Evolutionary conservation across 92 coral and sea anemone species (phyloP).

Genomic region (Zoanthus sociatus): DNA sequence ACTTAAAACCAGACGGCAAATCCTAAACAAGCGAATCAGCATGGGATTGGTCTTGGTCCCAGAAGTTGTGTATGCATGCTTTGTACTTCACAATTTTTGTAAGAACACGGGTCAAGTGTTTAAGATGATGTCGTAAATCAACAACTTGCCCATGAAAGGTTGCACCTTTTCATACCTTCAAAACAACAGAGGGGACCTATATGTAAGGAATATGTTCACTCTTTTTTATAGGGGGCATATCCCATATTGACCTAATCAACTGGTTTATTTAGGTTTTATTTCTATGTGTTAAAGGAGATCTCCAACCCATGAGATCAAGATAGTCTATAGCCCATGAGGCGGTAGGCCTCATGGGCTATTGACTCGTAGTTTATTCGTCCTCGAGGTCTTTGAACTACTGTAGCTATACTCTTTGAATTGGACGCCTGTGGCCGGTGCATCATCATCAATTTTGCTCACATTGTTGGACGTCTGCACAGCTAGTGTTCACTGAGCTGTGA

Average conservation of each 20-base stretch:
- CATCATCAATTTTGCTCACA: too few relatives aligned
- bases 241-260: constrained; percentile 41
- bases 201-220: constrained; percentile 50
- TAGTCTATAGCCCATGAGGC: too few relatives aligned
- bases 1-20: constrained; percentile 65
- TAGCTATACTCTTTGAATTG: too few relatives aligned
- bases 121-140: constrained; percentile 9
- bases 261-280: not conserved
- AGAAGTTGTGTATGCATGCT: constrained; percentile 54
- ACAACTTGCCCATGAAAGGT: constrained; percentile 24
- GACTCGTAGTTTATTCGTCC: too few relatives aligned
- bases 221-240: constrained; percentile 46
- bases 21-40: constrained; percentile 42
- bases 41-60: constrained; percentile 48
- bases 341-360: too few relatives aligned
- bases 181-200: constrained; percentile 59
- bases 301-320: too few relatives aligned
- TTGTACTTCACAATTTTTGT: constrained; percentile 68
- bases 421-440: too few relatives aligned
- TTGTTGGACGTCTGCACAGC: too few relatives aligned
- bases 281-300: not conserved
- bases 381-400: too few relatives aligned
- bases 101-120: constrained; percentile 44
- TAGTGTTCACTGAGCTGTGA: too few relatives aligned
- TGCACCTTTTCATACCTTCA: constrained; percentile 48